Percentiles rank a stretch among this genome's conserved stretches.
phyloP scores from a whole-genome alignment of 2,888 invertebrate genomes.

The Galerucella pusilla region DNA sequence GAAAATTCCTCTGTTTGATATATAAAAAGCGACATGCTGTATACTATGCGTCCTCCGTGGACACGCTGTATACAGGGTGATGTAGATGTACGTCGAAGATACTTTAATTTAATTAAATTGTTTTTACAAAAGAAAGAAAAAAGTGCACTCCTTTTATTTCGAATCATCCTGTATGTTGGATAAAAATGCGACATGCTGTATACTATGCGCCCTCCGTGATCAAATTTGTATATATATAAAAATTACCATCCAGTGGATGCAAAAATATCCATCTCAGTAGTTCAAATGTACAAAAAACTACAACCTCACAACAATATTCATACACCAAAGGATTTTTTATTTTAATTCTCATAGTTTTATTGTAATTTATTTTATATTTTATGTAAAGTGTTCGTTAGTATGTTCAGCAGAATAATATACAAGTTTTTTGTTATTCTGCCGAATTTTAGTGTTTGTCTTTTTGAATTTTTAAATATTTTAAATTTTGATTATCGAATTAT shows the following conservation, averaged over 20 bases:
- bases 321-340: conserved; percentile 20
- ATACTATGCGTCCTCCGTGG: too few relatives aligned
- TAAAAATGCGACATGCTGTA: neutral
- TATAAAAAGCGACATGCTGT: too few relatives aligned
- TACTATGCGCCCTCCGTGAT: neutral
- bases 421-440: conserved; percentile 15
- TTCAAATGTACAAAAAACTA: conserved; percentile 5
- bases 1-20: too few relatives aligned
- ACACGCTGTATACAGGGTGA: neutral
- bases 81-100: neutral
- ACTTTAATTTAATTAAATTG: neutral
- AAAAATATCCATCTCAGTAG: neutral
- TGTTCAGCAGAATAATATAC: conserved; percentile 20
- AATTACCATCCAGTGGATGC: too few relatives aligned
- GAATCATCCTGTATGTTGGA: neutral
- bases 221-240: neutral
- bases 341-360: conserved; percentile 21
- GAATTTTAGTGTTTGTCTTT: conserved; percentile 9
- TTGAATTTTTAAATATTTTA: conserved; percentile 1
- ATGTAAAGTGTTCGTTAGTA: conserved; percentile 7
- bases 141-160: neutral
- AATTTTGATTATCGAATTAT: conserved; percentile 6
- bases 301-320: conserved; percentile 11
- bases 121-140: neutral
- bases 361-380: conserved; percentile 22